phyloP scores from a whole-genome alignment of 2,888 invertebrate genomes.

The Andrena marginata region DNA sequence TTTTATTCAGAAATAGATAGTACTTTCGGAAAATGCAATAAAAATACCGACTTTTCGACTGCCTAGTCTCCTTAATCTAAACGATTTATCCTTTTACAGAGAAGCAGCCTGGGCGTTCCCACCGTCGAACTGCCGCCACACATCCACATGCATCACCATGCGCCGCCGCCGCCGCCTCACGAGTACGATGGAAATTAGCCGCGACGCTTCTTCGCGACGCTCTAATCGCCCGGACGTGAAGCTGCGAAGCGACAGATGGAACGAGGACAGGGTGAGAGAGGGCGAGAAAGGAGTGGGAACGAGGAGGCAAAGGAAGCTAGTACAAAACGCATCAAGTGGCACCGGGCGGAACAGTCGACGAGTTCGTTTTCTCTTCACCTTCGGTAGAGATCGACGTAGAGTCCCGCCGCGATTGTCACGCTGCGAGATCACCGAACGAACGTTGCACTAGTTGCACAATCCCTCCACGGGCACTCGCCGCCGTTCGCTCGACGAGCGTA shows the following conservation, averaged over 20 bases:
- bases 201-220: slow-evolving; percentile 9
- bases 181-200: slow-evolving; percentile 79
- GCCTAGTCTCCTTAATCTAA: too few relatives aligned
- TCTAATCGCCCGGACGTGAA: slow-evolving; percentile 10
- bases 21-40: too few relatives aligned
- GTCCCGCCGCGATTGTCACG: slow-evolving; percentile 48
- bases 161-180: slow-evolving; percentile 69
- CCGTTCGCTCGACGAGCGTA: slow-evolving; percentile 4
- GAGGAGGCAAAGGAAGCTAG: slow-evolving; percentile 44
- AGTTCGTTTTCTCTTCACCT: slow-evolving; percentile 7
- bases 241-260: neutral
- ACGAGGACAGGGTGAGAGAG: neutral
- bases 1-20: too few relatives aligned
- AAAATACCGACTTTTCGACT: too few relatives aligned
- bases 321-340: slow-evolving; percentile 67
- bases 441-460: slow-evolving; percentile 63
- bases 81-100: slow-evolving; percentile 76
- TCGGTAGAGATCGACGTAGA: slow-evolving; percentile 38
- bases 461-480: slow-evolving; percentile 6
- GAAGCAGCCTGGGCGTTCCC: slow-evolving; percentile 83
- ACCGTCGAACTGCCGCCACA: slow-evolving; percentile 85
- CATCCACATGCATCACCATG: slow-evolving; percentile 84
- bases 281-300: neutral
- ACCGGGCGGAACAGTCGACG: slow-evolving; percentile 26
- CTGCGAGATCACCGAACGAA: slow-evolving; percentile 26